Conservation (phyloP, 2,113 vertebrate genomes). For the Trematomus loennbergii region DNA sequence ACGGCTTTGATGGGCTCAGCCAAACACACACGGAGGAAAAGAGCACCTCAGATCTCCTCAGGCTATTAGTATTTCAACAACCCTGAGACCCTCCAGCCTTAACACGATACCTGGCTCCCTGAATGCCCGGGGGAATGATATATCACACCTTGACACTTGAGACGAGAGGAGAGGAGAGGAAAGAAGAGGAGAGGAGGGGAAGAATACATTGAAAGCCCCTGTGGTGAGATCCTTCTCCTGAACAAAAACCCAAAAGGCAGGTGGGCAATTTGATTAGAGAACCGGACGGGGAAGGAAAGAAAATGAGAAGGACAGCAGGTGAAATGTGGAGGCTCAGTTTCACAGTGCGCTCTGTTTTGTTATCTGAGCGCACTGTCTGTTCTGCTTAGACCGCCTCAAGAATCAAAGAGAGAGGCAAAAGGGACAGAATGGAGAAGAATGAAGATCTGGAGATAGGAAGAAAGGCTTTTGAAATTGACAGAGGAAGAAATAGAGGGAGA, state of each 20-base stretch:
- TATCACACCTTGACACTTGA: constrained; percentile 52
- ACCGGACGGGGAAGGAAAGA: constrained; percentile 3
- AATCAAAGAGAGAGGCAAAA: constrained; percentile 53
- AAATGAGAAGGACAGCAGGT: constrained; percentile 45
- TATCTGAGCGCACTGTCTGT: constrained; percentile 47
- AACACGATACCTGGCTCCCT: constrained; percentile 45
- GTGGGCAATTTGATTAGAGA: constrained; percentile 30
- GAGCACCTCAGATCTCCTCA: constrained; percentile 20
- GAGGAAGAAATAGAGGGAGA: constrained; percentile 21
- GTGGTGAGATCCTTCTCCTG: constrained; percentile 2
- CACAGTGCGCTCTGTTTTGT: constrained; percentile 46
- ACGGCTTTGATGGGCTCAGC: neutral
- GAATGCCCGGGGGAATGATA: constrained; percentile 51
- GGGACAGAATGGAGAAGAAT: constrained; percentile 51
- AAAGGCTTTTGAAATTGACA: constrained; percentile 47
- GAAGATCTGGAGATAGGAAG: constrained; percentile 46
- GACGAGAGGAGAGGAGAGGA: constrained; percentile 16
- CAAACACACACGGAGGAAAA: constrained; percentile 16
- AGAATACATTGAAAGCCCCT: neutral
- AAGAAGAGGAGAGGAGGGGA: neutral
- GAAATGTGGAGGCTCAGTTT: constrained; percentile 55
- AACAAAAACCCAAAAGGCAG: constrained; percentile 21
- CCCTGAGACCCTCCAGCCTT: constrained; percentile 42
- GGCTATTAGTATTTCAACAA: constrained; percentile 60
- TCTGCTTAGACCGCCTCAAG: constrained; percentile 51